A percentile compares a stretch with the other conserved stretches of the same genome.
phyloP scores from a whole-genome alignment of 53 echinoderm and acorn worm species.

The Holothuria leucospilota region DNA sequence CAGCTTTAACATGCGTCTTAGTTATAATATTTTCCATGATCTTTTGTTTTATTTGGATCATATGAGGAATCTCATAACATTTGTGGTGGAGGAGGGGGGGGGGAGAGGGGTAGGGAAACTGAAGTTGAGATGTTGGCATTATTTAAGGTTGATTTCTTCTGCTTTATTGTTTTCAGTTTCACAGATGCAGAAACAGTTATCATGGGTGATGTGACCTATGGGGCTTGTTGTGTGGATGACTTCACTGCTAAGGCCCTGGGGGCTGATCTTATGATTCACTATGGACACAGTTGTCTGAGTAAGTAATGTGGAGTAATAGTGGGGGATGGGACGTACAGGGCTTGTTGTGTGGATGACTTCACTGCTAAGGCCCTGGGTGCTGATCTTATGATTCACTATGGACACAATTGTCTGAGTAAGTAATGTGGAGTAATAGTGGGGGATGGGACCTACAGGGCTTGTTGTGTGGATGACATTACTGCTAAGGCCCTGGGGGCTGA shows the following conservation, averaged over 20 bases:
- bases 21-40: too few relatives aligned
- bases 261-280: slow-evolving; percentile 95
- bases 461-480: slow-evolving; percentile 98
- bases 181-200: slow-evolving; percentile 95
- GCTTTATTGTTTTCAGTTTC: slow-evolving; percentile 58
- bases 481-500: slow-evolving; percentile 85
- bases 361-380: slow-evolving; percentile 94
- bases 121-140: too few relatives aligned
- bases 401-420: slow-evolving; percentile 97
- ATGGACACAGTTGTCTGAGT: slow-evolving; percentile 98
- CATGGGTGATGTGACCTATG: slow-evolving; percentile 99
- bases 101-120: too few relatives aligned
- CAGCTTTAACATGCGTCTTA: too few relatives aligned
- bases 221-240: slow-evolving; percentile 98
- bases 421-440: background rate
- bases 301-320: slow-evolving; percentile 24
- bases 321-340: slow-evolving; percentile 71
- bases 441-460: slow-evolving; percentile 79
- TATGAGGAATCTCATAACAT: too few relatives aligned
- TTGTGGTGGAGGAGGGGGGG: too few relatives aligned
- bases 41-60: too few relatives aligned
- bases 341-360: slow-evolving; percentile 99
- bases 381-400: slow-evolving; percentile 96
- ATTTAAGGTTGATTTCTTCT: background rate
- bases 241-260: slow-evolving; percentile 94